These are phyloP conservation scores for Caenorhabditis sp. DNA, from an alignment of 2,888 invertebrate species.

Conservation along the genomic window DNA sequence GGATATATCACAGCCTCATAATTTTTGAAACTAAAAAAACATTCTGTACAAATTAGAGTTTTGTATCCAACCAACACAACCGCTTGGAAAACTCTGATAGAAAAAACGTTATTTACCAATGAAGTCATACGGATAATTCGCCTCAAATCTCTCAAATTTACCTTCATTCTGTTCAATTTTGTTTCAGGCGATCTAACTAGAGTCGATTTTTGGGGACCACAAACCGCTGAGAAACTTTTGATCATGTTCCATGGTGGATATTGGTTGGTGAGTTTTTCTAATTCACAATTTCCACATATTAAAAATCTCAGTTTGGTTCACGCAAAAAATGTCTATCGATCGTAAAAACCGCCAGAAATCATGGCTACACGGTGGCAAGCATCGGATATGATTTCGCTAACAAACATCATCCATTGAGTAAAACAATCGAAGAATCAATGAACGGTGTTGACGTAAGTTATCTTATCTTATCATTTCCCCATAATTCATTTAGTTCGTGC, in stretches of 20 bases:
- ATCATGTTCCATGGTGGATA: slow-evolving; percentile 37
- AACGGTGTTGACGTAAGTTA: slow-evolving; percentile 24
- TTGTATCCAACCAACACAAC: too few species aligned
- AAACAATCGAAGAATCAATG: slow-evolving; percentile 25
- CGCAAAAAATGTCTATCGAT: slow-evolving; percentile 33
- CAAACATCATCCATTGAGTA: slow-evolving; percentile 23
- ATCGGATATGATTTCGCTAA: slow-evolving; percentile 40
- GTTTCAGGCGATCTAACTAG: slow-evolving; percentile 6
- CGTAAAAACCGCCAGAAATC: slow-evolving; percentile 6
- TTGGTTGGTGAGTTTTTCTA: slow-evolving; percentile 14
- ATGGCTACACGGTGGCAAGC: slow-evolving; percentile 32
- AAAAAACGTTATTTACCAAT: too few species aligned
- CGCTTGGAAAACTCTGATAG: too few species aligned
- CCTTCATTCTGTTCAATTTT: too few species aligned
- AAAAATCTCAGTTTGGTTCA: slow-evolving; percentile 13
- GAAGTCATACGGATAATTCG: too few species aligned
- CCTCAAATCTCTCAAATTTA: too few species aligned
- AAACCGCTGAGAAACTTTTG: slow-evolving; percentile 15
- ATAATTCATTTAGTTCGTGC: slow-evolving; percentile 15
- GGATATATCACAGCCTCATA: too few species aligned
- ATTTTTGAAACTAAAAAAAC: too few species aligned
- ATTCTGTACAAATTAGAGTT: too few species aligned
- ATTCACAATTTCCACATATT: not conserved
- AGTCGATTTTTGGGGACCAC: slow-evolving; percentile 30
- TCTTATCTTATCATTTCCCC: too few species aligned